Evolutionary conservation across 37 sponge, comb jelly and placozoan species (phyloP), one percentile per base, ranked within the genome.

Genomic region (Crambe crambe): DNA sequence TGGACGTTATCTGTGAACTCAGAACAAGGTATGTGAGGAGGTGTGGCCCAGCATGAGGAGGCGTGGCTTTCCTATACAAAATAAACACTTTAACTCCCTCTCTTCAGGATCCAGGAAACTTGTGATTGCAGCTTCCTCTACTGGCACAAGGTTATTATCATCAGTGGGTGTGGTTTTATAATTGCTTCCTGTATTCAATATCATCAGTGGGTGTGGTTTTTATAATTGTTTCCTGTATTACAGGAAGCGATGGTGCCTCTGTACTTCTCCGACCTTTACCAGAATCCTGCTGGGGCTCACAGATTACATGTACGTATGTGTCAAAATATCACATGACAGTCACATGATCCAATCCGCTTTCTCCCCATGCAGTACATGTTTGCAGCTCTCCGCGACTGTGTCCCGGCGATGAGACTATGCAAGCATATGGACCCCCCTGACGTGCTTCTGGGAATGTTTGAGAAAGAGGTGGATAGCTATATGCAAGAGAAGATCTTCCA

Each of bases 81-180:
- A 15, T 47, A 47, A 47, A 47, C 12, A 47, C 51, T 47, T 15
- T 71, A 37, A 15, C 51, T 12, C 12, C 12, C 51, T 47, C 12
- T 6, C 12, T 73, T 12, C 68, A 90, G 92, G 61, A 57, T 96
- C 3, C 84, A 77, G 37, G 76, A 87, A 47, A 77, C 82, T 20
- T 90, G 90, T 81, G 96, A 98, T 80, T 93, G 94, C 72, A 90
- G 89, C 56, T 91, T 98, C 37, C 76, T 98, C 26, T 93, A 90
- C 78, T 98, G 99, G 99, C 96, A 98, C 68, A 90, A 93, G 85
- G 96, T 94, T 54, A 51, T 51, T 73, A 23, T 34, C 17, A 27
- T 27, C 70, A 40, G 27, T 39, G 12, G 29, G 42, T 21, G 21
- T 5, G 12, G 29, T 42, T 2, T 27, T 75, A 75, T 3, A 6